Evolutionary conservation across 2,888 invertebrate species (phyloP).

Genomic region (Drosophila eohydei): DNA sequence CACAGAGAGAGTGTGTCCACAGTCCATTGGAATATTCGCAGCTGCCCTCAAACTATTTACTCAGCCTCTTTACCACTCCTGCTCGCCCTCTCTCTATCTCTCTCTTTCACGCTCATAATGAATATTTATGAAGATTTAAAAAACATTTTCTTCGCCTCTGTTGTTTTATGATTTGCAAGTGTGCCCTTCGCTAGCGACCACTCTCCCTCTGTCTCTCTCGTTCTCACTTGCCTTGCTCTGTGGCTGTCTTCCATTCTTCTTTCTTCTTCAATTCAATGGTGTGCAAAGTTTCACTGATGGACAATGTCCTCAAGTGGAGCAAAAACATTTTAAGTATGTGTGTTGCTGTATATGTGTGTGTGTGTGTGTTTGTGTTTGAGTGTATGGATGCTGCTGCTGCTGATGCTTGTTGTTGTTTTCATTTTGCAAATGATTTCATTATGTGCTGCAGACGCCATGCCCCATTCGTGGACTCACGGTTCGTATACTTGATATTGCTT

Average conservation of each 20-base stretch:
- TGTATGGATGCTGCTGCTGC: constrained; percentile 5
- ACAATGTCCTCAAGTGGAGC: constrained; percentile 58
- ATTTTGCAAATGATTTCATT: constrained; percentile 81
- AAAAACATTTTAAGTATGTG: constrained; percentile 48
- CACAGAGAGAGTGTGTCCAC: constrained; percentile 25
- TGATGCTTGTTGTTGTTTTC: constrained; percentile 55
- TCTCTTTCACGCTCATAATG: constrained; percentile 64
- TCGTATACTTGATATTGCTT: constrained; percentile 69
- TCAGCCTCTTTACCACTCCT: constrained; percentile 42
- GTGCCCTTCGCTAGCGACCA: constrained; percentile 39
- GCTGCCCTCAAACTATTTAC: constrained; percentile 76
- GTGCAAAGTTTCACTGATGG: constrained; percentile 74
- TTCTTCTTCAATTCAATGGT: constrained; percentile 73
- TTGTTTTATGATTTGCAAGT: constrained; percentile 84
- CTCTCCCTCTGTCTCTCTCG: background rate
- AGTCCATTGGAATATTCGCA: constrained; percentile 56
- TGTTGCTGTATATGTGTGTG: background rate
- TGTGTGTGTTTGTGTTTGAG: constrained; percentile 5
- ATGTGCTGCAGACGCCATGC: constrained; percentile 53
- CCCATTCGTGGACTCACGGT: constrained; percentile 27
- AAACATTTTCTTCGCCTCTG: constrained; percentile 82
- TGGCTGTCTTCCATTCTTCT: constrained; percentile 16
- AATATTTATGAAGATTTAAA: constrained; percentile 84
- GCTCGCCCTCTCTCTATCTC: constrained; percentile 17
- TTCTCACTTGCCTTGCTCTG: background rate